phyloP scores from a whole-genome alignment of 1,140 invertebrate genomes.

The Drosophila tani region DNA sequence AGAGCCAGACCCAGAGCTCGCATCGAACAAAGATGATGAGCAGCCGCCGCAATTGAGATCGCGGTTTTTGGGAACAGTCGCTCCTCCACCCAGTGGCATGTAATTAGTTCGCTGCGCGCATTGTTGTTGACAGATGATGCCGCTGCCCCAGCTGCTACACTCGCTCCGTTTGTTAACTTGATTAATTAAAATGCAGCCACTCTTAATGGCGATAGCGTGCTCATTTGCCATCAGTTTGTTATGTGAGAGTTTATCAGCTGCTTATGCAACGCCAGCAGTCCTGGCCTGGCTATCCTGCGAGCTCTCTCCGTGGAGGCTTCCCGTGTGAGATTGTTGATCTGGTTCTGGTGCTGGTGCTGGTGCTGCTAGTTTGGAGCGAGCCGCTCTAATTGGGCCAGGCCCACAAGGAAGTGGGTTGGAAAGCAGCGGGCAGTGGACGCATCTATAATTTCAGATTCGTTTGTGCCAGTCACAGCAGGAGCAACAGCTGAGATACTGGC shows the following conservation, averaged over 20 bases:
- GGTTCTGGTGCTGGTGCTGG: background rate
- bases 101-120: conserved; percentile 73
- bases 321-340: conserved; percentile 1
- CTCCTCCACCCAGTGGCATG: conserved; percentile 36
- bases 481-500: conserved; percentile 2
- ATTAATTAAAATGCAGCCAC: conserved; percentile 59
- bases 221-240: conserved; percentile 47
- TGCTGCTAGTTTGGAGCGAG: background rate
- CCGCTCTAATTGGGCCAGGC: conserved; percentile 34
- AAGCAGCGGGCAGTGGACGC: conserved; percentile 30
- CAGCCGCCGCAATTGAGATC: conserved; percentile 29
- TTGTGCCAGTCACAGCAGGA: conserved; percentile 47
- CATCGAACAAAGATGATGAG: conserved; percentile 55
- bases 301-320: background rate
- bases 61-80: conserved; percentile 29
- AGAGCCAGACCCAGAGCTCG: conserved; percentile 9
- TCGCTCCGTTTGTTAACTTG: conserved; percentile 54
- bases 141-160: conserved; percentile 25
- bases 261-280: conserved; percentile 43
- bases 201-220: conserved; percentile 51
- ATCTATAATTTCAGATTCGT: conserved; percentile 68
- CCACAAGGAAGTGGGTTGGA: conserved; percentile 68
- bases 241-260: conserved; percentile 35
- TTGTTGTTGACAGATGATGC: conserved; percentile 60
- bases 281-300: conserved; percentile 2